Conservation (phyloP, 1,140 invertebrate genomes). For the Caenorhabditis brenneri region DNA sequence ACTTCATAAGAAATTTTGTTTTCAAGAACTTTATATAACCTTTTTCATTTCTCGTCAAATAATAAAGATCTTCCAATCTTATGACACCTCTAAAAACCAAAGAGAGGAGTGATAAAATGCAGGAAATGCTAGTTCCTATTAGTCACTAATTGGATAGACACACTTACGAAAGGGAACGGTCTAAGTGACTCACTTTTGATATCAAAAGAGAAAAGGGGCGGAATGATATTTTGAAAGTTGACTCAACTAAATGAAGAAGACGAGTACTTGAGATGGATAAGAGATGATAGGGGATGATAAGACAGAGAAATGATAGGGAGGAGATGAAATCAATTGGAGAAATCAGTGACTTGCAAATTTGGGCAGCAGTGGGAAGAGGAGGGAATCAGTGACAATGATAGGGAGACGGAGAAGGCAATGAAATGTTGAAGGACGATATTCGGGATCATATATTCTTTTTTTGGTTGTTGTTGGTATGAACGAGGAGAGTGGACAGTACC, state of each 20-base stretch:
- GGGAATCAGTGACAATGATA: constrained; percentile 12
- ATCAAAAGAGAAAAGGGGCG: background rate
- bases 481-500: too few species aligned
- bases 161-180: background rate
- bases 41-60: too few species aligned
- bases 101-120: too few species aligned
- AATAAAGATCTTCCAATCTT: too few species aligned
- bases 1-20: too few species aligned
- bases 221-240: background rate
- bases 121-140: too few species aligned
- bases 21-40: too few species aligned
- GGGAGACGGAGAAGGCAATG: background rate
- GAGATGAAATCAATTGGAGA: background rate
- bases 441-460: constrained; percentile 14
- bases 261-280: constrained; percentile 17
- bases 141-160: constrained; percentile 42
- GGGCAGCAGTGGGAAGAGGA: background rate
- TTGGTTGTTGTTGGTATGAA: background rate
- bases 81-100: too few species aligned
- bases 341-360: constrained; percentile 9
- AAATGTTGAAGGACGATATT: background rate
- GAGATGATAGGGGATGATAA: background rate
- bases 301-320: constrained; percentile 1
- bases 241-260: background rate
- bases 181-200: constrained; percentile 5